These are phyloP conservation scores for Episyrphus balteatus DNA, from an alignment of 1,140 invertebrate species.

Conservation along the genomic window DNA sequence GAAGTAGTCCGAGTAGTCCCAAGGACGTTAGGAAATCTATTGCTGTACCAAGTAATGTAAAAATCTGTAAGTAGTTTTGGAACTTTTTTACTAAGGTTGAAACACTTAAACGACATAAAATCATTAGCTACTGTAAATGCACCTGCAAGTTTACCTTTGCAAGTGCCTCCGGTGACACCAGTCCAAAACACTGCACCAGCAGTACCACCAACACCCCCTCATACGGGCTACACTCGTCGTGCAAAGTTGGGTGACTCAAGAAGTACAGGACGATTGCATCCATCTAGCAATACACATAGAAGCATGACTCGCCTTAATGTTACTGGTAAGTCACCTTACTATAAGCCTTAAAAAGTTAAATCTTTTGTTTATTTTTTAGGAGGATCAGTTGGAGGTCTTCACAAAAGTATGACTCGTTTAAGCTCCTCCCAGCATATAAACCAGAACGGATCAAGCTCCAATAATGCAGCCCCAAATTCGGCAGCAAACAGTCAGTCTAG, in stretches of 20 bases:
- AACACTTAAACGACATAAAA: background rate
- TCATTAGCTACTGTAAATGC: background rate
- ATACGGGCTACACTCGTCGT: constrained; percentile 46
- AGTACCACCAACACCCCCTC: constrained; percentile 23
- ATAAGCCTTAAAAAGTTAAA: background rate
- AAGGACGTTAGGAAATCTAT: constrained; percentile 6
- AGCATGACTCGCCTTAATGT: constrained; percentile 65
- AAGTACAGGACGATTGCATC: constrained; percentile 55
- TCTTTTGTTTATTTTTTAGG: constrained; percentile 23
- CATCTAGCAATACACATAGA: constrained; percentile 52
- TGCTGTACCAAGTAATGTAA: constrained; percentile 11
- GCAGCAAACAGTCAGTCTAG: constrained; percentile 23
- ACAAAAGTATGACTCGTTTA: constrained; percentile 70
- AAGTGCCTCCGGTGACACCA: background rate
- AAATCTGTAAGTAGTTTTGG: constrained; percentile 7
- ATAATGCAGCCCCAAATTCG: constrained; percentile 21
- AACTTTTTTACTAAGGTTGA: background rate
- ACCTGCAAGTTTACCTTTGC: background rate
- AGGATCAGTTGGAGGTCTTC: constrained; percentile 61
- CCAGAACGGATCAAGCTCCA: constrained; percentile 12
- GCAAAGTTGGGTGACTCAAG: constrained; percentile 55
- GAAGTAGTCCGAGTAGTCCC: constrained; percentile 11
- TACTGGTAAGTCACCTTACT: constrained; percentile 35
- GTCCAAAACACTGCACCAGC: background rate
- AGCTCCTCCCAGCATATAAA: constrained; percentile 61